phyloP scores from a whole-genome alignment of 2,888 invertebrate species.

The Lutraria lutraria region DNA sequence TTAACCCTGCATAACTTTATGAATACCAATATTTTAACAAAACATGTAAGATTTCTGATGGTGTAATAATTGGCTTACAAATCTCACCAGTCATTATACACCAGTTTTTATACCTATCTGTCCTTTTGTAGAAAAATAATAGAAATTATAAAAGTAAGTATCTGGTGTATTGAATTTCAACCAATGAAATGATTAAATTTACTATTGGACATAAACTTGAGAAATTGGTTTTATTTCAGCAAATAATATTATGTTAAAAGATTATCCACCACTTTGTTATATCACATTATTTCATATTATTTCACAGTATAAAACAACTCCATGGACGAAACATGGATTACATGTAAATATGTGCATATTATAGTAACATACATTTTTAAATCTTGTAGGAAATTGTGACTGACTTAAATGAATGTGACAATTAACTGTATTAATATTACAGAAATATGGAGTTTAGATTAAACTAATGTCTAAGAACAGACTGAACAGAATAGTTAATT shows the following conservation, averaged over 20 bases:
- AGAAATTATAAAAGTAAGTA: background rate
- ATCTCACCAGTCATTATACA: background rate
- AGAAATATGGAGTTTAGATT: too few species aligned
- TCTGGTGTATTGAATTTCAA: background rate
- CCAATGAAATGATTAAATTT: background rate
- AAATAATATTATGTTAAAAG: background rate
- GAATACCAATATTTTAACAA: constrained; percentile 18
- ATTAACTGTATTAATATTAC: too few species aligned
- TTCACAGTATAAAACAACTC: background rate
- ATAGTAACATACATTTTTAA: too few species aligned
- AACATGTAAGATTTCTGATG: background rate
- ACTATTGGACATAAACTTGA: background rate
- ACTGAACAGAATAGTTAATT: too few species aligned
- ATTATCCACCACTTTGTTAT: background rate
- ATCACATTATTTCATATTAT: constrained; percentile 1
- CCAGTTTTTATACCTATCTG: background rate
- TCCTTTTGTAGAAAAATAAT: background rate
- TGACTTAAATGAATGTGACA: too few species aligned
- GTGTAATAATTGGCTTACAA: background rate
- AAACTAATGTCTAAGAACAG: too few species aligned
- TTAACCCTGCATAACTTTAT: background rate
- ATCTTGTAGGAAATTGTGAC: too few species aligned
- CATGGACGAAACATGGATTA: background rate
- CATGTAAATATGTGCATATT: too few species aligned
- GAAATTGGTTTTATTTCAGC: background rate